phyloP scores from a whole-genome alignment of 2,888 invertebrate species.

The Cyclophora albipunctata region DNA sequence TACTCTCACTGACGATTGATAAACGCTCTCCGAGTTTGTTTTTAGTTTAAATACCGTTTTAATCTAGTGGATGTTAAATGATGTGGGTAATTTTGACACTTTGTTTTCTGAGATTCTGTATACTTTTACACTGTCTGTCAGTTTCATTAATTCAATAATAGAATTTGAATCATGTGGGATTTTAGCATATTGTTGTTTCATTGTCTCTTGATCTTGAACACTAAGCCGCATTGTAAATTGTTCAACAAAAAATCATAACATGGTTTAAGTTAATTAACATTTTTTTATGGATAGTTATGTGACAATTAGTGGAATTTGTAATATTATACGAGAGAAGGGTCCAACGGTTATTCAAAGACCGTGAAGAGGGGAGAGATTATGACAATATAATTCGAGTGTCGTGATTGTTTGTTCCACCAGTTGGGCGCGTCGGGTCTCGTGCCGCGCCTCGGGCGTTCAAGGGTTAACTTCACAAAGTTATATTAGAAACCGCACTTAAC shows the following conservation, averaged over 20 bases:
- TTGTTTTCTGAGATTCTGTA: background rate
- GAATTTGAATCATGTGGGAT: too few species aligned
- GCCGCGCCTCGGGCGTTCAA: constrained; percentile 6
- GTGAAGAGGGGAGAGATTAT: constrained; percentile 32
- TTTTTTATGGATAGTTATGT: too few species aligned
- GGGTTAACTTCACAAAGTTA: constrained; percentile 6
- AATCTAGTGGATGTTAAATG: too few species aligned
- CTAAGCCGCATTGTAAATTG: too few species aligned
- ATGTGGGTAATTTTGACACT: background rate
- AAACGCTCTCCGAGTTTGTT: constrained; percentile 16
- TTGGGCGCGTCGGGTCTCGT: constrained; percentile 8
- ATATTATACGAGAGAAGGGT: constrained; percentile 31
- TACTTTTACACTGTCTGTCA: too few species aligned
- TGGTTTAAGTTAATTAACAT: too few species aligned
- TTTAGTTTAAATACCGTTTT: constrained; percentile 3
- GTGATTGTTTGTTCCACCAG: constrained; percentile 26
- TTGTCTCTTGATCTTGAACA: too few species aligned
- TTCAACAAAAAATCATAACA: too few species aligned
- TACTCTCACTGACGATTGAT: constrained; percentile 52
- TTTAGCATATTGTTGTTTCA: too few species aligned
- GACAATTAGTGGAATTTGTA: constrained; percentile 8
- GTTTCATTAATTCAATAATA: too few species aligned
- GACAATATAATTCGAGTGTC: constrained; percentile 28
- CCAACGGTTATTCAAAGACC: constrained; percentile 31
- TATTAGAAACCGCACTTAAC: too few species aligned